These are phyloP conservation scores for Apantesis nais DNA, from an alignment of 2,888 invertebrate genomes.

Conservation along the genomic window DNA sequence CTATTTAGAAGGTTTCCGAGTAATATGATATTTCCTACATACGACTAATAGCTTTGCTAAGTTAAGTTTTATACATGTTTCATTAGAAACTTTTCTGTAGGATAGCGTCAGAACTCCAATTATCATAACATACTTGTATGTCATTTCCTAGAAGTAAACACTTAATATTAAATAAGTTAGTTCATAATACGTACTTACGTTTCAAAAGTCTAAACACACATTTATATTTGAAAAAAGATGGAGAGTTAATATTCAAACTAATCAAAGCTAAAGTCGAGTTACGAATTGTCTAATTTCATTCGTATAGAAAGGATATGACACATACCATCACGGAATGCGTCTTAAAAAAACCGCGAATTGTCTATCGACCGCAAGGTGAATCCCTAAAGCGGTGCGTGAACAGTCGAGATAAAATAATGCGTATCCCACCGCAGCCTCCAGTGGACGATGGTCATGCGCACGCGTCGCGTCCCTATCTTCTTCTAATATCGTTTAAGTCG, in stretches of 20 bases:
- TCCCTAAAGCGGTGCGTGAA: constrained; percentile 47
- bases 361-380: constrained; percentile 46
- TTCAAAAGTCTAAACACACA: not conserved
- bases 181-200: not conserved
- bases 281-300: not conserved
- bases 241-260: not conserved
- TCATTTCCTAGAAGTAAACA: constrained; percentile 6
- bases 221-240: not conserved
- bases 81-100: constrained; percentile 17
- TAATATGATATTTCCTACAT: not conserved
- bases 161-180: constrained; percentile 23
- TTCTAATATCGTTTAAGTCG: constrained; percentile 48
- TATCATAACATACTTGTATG: constrained; percentile 19
- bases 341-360: constrained; percentile 24
- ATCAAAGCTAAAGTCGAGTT: not conserved
- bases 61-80: constrained; percentile 12
- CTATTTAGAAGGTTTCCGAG: not conserved
- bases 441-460: constrained; percentile 50
- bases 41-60: constrained; percentile 13
- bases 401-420: constrained; percentile 61
- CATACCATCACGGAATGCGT: not conserved
- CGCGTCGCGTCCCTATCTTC: constrained; percentile 52
- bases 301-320: constrained; percentile 8
- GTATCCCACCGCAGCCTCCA: constrained; percentile 60
- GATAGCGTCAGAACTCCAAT: constrained; percentile 12